These are phyloP conservation scores for Ahaetulla prasina DNA, from an alignment of 2,113 vertebrate species.

Conservation along the genomic window DNA sequence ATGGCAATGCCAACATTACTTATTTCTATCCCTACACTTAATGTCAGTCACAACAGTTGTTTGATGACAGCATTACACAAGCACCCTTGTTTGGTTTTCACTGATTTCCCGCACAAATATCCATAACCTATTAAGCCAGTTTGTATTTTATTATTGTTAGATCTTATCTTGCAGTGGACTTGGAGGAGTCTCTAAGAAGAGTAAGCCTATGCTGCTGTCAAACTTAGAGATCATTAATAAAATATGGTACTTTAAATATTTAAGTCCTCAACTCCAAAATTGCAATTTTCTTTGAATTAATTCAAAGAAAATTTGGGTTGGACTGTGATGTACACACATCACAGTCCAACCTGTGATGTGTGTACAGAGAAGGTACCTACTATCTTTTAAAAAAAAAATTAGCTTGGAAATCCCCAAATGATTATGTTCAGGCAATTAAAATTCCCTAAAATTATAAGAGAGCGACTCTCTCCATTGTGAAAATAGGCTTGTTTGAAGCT, in stretches of 20 bases:
- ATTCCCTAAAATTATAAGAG: background rate
- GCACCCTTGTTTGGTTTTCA: background rate
- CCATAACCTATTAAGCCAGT: background rate
- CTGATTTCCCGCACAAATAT: background rate
- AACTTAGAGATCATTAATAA: background rate
- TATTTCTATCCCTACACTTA: background rate
- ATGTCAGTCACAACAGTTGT: background rate
- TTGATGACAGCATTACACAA: background rate
- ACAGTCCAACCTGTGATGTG: background rate
- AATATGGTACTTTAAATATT: background rate
- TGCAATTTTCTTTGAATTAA: background rate
- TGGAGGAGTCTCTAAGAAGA: background rate
- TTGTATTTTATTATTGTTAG: background rate
- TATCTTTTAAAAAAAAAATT: background rate
- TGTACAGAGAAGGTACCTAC: background rate
- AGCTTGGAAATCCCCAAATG: background rate
- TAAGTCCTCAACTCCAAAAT: background rate
- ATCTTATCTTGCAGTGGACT: background rate
- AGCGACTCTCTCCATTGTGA: background rate
- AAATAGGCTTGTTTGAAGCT: constrained; percentile 21
- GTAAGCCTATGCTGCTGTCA: background rate
- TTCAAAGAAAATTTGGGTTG: too few species aligned
- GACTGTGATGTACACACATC: too few species aligned
- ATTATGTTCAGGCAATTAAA: constrained; percentile 19
- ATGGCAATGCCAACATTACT: background rate